A percentile compares a stretch with the other conserved stretches of the same genome.
Conservation (phyloP, 2,797 vertebrate genomes). For the Graptemys geographica region DNA sequence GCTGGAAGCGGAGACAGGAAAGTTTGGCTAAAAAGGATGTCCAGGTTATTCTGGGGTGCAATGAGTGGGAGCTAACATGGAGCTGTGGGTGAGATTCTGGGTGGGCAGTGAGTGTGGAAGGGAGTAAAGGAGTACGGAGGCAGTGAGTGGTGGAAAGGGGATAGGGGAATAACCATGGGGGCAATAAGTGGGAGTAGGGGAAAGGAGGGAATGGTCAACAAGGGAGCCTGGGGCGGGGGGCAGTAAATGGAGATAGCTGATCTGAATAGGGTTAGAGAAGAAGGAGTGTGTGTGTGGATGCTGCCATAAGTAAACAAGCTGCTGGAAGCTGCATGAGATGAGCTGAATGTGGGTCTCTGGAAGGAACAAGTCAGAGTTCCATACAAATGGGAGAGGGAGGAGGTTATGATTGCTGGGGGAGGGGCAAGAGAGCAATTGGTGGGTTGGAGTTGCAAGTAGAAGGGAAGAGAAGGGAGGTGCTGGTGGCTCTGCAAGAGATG, state of each 20-base stretch:
- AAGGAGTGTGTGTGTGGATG: background rate
- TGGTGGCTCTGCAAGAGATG: background rate
- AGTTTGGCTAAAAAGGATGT: too few relatives aligned
- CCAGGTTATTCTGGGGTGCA: too few relatives aligned
- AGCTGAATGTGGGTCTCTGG: background rate
- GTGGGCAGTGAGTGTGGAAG: background rate
- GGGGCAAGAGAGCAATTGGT: background rate
- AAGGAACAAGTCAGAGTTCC: background rate
- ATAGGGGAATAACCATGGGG: background rate
- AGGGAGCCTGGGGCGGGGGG: background rate
- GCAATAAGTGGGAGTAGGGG: background rate
- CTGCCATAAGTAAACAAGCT: background rate
- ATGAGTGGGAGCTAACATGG: too few relatives aligned
- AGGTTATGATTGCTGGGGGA: background rate
- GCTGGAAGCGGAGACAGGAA: too few relatives aligned
- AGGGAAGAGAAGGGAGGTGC: background rate
- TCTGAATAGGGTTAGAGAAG: background rate
- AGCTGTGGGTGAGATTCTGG: background rate
- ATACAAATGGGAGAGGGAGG: background rate
- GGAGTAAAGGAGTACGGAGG: background rate
- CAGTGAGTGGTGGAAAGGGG: background rate
- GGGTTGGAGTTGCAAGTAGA: background rate
- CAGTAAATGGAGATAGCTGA: background rate
- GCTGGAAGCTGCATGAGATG: background rate
- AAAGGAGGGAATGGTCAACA: background rate